Percentiles rank a stretch among this genome's conserved stretches.
These are phyloP conservation scores for Carapus acus DNA, from an alignment of 2,797 vertebrate genomes.

Conservation along the genomic window DNA sequence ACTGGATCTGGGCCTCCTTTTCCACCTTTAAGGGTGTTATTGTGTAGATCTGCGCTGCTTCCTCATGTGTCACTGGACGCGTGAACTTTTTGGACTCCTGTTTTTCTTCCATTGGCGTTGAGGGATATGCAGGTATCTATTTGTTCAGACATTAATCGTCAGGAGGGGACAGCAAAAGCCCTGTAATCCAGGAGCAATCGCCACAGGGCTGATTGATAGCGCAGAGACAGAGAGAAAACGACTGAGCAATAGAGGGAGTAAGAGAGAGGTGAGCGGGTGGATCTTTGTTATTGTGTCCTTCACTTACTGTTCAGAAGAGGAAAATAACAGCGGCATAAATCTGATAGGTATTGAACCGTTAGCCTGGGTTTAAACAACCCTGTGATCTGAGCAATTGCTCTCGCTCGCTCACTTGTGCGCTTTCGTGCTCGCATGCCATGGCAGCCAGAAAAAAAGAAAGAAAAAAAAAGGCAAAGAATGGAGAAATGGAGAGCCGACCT, in stretches of 20 bases:
- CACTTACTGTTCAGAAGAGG: slow-evolving; percentile 54
- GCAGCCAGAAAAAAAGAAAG: slow-evolving; percentile 23
- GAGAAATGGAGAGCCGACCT: slow-evolving; percentile 40
- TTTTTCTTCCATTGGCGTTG: slow-evolving; percentile 29
- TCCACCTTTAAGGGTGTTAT: too few relatives aligned
- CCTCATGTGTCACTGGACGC: slow-evolving; percentile 9
- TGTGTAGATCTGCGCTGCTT: slow-evolving; percentile 13
- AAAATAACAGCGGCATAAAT: slow-evolving; percentile 62
- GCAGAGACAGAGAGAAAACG: slow-evolving; percentile 30
- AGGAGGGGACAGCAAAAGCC: slow-evolving; percentile 52
- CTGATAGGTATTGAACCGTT: slow-evolving; percentile 52
- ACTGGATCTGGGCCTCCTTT: too few relatives aligned
- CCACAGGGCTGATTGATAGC: slow-evolving; percentile 54
- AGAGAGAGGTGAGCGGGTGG: slow-evolving; percentile 46
- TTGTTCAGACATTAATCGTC: slow-evolving; percentile 55
- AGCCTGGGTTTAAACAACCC: slow-evolving; percentile 49
- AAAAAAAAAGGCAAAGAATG: too few relatives aligned
- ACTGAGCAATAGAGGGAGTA: slow-evolving; percentile 24
- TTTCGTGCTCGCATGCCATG: slow-evolving; percentile 6
- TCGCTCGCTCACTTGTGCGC: neutral
- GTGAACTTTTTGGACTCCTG: neutral
- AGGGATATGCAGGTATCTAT: slow-evolving; percentile 47
- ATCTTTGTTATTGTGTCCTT: slow-evolving; percentile 63
- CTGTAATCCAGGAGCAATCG: slow-evolving; percentile 67
- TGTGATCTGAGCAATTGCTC: slow-evolving; percentile 26